Evolutionary conservation across 1,140 invertebrate species (phyloP).

Genomic region (Apis laboriosa): DNA sequence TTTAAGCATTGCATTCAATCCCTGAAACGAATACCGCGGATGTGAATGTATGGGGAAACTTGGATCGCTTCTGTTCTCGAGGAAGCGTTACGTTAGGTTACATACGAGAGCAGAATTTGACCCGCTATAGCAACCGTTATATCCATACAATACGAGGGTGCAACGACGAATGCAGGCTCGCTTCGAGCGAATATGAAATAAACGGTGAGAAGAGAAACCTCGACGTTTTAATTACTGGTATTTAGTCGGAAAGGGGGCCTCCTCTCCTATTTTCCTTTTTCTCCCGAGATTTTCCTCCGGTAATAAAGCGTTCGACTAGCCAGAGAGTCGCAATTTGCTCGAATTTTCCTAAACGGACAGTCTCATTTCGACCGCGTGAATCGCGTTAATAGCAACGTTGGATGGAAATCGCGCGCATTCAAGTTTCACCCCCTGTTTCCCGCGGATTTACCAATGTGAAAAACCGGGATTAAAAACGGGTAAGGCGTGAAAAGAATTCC

Average conservation of each 20-base stretch:
- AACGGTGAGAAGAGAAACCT: conserved; percentile 53
- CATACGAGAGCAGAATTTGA: background rate
- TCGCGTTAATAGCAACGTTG: conserved; percentile 14
- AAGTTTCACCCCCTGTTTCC: conserved; percentile 21
- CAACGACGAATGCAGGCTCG: conserved; percentile 20
- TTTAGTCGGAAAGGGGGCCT: conserved; percentile 42
- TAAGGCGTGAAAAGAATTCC: conserved; percentile 38
- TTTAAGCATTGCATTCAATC: background rate
- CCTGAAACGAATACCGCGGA: background rate
- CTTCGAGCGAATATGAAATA: conserved; percentile 56
- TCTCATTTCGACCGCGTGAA: conserved; percentile 19
- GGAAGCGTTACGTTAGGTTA: no score
- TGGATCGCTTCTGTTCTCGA: background rate
- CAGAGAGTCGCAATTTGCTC: conserved; percentile 14
- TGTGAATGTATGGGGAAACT: conserved; percentile 3
- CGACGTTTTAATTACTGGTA: conserved; percentile 68
- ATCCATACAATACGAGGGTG: background rate
- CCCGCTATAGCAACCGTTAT: background rate
- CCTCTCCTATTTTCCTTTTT: conserved; percentile 15
- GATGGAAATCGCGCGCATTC: background rate
- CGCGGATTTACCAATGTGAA: conserved; percentile 38
- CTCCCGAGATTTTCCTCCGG: background rate
- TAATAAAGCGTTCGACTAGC: conserved; percentile 20
- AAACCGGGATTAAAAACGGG: conserved; percentile 34
- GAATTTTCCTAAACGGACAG: conserved; percentile 43